Evolutionary conservation across 2,113 vertebrate genomes (phyloP), one percentile per base, ranked within the genome.

Genomic region (Galbula dea): DNA sequence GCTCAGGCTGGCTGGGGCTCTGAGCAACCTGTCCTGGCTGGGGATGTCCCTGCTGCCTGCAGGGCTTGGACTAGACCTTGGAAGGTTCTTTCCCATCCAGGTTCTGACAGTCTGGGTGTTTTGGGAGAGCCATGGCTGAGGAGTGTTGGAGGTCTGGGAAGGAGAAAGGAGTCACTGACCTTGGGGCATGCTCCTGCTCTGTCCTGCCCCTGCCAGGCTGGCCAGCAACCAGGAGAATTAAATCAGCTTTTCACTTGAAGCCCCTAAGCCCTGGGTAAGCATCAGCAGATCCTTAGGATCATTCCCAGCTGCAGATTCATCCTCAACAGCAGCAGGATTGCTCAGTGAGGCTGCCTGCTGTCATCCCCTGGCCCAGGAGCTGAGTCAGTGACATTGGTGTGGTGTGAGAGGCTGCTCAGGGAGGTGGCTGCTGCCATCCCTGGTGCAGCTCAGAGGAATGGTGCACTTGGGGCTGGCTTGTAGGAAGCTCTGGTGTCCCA

Each of bases 221-320:
- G 85, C 86, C 4, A 30, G 17, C 57, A 41, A 67, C 77, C 79
- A n/a, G 65, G 59, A 4, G 30, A 29, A 29, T 57, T 13, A 49
- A 84, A 48, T 27, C 34, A 43, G 37, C 29, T 48, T 73, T 62
- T 52, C 63, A 76, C 54, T 43, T 10, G 63, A 43, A 73, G 43
- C 43, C 21, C n/a, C 32, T 22, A 15, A 48, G 19, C 54, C 61
- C 41, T 12, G 17, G 32, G 83, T 23, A 58, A 72, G 58, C 12
- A 9, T 1, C 8, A 6, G 5, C 2, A 5, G 10, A 6, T 39
- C 75, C 24, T 26, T 4, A 3, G 1, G 49, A 67, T 11, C 1
- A 2, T 22, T 21, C 4, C n/a, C 32, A 75, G 57, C 61, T 27
- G 59, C 83, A 12, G 83, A n/a, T n/a, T n/a, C n/a, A n/a, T n/a